Base-by-base conservation (phyloP, 2,113 vertebrate species). In the Mobula hypostoma region DNA sequence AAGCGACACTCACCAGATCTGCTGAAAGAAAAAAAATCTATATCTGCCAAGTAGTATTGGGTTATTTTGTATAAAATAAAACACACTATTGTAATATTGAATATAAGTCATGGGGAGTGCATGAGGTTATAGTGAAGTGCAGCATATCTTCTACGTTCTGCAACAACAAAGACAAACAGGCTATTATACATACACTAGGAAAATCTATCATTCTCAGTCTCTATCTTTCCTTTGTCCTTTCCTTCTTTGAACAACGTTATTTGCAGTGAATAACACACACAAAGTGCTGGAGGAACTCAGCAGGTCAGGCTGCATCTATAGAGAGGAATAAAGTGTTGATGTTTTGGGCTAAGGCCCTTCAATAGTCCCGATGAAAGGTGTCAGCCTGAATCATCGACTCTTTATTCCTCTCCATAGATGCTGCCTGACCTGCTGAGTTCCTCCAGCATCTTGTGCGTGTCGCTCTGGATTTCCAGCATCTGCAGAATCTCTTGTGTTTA, bases 141-240 rank as follows among this genome's bases (percentile, higher is more conserved):
- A 68, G 85, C 7, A 5, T 68, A 58, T 66, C 66, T 14, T 66
- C 29, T 66, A 90, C 85, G 19, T 63, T 9, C 58, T 32, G 83
- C 83, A 14, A 90, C 58, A 88, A 63, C 85, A 88, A 88, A 88
- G 85, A 90, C 29, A 90, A 66, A 66, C 66, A 87, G 83, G 2
- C 15, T 63, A 66, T 66, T 66, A 88, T 15, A 66, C 15, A 88
- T 29, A 90, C 85, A 90, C 19, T 40, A 83, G 29, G 85, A 88
- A 15, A 63, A 88, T 85, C 85, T 1, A 63, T 90, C 85, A 90
- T 14, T 66, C 85, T 32, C 63, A 15, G 29, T 66, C n/a, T 32
- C 14, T 88, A 29, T 32, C 36, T 14, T 27, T 32, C 12, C 12
- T n/a, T 90, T 5, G 6, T 90, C 61, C 58, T 27, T 90, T 90